Conservation (phyloP, 2,113 vertebrate genomes). For the Copsychus sechellarum region DNA sequence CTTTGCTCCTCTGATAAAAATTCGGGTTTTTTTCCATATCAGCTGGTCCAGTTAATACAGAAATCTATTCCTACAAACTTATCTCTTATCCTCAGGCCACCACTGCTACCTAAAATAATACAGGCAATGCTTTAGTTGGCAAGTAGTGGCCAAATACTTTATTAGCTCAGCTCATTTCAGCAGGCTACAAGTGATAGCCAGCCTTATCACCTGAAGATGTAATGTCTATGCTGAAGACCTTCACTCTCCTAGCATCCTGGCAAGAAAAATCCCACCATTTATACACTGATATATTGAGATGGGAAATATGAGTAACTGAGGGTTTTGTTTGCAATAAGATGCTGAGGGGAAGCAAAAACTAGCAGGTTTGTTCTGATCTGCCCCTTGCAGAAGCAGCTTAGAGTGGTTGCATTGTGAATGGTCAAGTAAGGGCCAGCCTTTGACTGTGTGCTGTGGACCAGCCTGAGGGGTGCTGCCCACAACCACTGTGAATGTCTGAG, state of each 20-base stretch:
- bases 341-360: not conserved
- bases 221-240: not conserved
- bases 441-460: not conserved
- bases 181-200: not conserved
- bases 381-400: not conserved
- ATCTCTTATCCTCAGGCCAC: not conserved
- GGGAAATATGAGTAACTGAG: not conserved
- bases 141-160: not conserved
- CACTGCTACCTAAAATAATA: not conserved
- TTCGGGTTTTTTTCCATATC: not conserved
- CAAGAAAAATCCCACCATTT: not conserved
- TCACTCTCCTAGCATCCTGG: not conserved
- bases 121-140: not conserved
- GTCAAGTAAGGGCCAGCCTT: not conserved
- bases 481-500: not conserved
- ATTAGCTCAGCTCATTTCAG: not conserved
- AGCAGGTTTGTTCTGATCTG: not conserved
- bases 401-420: not conserved
- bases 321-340: not conserved
- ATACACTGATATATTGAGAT: not conserved
- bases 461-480: not conserved
- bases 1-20: not conserved
- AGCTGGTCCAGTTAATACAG: not conserved
- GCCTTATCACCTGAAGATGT: not conserved
- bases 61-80: not conserved